Evolutionary conservation across 2,888 invertebrate genomes (phyloP), one percentile per base, ranked within the genome.

Genomic region (Acleris cristana): DNA sequence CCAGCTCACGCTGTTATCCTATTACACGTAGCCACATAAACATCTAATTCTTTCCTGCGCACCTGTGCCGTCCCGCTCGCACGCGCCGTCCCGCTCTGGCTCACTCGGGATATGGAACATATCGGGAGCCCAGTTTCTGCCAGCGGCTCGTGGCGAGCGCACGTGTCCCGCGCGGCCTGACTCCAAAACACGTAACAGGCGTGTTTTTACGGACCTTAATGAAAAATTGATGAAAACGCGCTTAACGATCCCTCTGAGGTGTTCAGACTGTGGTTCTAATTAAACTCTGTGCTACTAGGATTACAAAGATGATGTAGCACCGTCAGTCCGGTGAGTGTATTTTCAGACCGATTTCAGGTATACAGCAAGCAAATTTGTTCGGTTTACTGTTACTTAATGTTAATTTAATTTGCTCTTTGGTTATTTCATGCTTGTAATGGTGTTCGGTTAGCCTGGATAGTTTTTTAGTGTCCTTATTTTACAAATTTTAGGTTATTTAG

Each of bases 21-120:
- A 86, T 87, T 87, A 88, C 89, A 82, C 83, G 84, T 83, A 86
- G 83, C 88, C 87, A 87, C 88, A 92, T 90, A 91, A 90, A 91
- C 92, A 90, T 90, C 89, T 87, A 89, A 90, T 90, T 89, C 88
- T 90, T 90, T 89, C 86, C 85, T 90, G 90, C 92, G 90, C 91
- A 91, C 89, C 92, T 92, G 89, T 88, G 89, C 89, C 65, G 70
- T 90, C 88, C 69, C 81, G 54, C 64, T 90, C 82, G 18, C 72
- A 59, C 83, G 53, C 48, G 40, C 76, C 56, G 60, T 87, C 86
- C 70, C 72, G 74, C 74, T 86, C 82, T 69, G 64, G n/a, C 55
- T 34, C 69, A 55, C 72, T 76, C 71, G 73, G 73, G 67, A 76
- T 68, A 74, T 76, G 80, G 83, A 78, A 79, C 75, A 74, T 73